These are phyloP conservation scores for Leptoclinus maculatus DNA, from an alignment of 2,797 vertebrate genomes.

Conservation along the genomic window DNA sequence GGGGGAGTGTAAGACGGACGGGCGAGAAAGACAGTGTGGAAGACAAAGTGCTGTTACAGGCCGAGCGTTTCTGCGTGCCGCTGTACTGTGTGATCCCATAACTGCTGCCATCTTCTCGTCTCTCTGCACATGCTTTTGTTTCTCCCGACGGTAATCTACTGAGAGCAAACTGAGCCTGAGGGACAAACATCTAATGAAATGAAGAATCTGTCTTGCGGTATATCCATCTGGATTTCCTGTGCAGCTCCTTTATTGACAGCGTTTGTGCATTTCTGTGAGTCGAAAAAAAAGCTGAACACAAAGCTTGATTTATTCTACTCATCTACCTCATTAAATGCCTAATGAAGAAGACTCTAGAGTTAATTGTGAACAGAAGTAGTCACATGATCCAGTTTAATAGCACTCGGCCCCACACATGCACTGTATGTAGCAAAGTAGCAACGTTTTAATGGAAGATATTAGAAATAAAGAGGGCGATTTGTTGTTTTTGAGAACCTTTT, in stretches of 20 bases:
- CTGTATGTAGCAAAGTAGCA: neutral
- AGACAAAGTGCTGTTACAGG: constrained; percentile 10
- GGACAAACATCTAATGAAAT: constrained; percentile 4
- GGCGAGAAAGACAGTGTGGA: constrained; percentile 13
- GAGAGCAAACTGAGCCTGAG: neutral
- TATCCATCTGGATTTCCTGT: constrained; percentile 2
- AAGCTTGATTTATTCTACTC: neutral
- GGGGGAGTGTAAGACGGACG: constrained; percentile 6
- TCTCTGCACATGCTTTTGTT: constrained; percentile 10
- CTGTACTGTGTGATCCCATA: neutral
- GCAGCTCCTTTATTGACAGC: neutral
- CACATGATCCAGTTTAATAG: neutral
- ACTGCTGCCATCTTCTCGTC: constrained; percentile 1
- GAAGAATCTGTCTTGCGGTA: neutral
- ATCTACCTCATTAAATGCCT: neutral
- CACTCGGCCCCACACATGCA: neutral
- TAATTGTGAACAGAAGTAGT: neutral
- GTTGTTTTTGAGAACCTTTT: neutral
- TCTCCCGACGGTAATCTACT: neutral
- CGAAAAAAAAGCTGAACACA: neutral
- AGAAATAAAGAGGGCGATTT: neutral
- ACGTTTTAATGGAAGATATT: neutral
- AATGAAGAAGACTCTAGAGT: neutral
- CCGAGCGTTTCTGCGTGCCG: neutral
- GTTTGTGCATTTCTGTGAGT: neutral